These are phyloP conservation scores for Amiota communis DNA, from an alignment of 2,888 invertebrate species.

Conservation along the genomic window DNA sequence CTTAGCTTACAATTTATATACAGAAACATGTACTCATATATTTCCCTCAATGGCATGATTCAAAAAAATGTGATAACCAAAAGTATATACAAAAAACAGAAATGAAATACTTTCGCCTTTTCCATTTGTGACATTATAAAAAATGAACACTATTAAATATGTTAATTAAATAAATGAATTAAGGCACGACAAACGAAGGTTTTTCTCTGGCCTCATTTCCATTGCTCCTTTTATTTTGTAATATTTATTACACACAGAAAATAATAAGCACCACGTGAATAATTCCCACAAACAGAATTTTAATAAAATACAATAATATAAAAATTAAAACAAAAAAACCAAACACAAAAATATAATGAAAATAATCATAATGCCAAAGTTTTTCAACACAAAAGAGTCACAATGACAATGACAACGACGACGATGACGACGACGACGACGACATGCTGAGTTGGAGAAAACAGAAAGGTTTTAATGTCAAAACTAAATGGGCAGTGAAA, in stretches of 20 bases:
- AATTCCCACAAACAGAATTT: not conserved
- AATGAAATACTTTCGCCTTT: not conserved
- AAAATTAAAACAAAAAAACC: not conserved
- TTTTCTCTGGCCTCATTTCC: not conserved
- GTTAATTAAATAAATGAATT: slow-evolving; percentile 7
- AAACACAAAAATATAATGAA: not conserved
- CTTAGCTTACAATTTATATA: too few species aligned
- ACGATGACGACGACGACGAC: too few species aligned
- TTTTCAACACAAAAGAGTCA: not conserved
- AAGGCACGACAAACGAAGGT: not conserved
- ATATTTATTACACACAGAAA: not conserved
- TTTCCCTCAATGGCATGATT: too few species aligned
- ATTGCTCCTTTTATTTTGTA: not conserved
- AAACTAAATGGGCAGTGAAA: slow-evolving; percentile 6
- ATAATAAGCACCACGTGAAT: not conserved
- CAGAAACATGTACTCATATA: too few species aligned
- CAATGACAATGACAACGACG: not conserved
- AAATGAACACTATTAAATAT: slow-evolving; percentile 2
- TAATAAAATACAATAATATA: not conserved
- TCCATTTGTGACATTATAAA: not conserved
- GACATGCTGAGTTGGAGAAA: too few species aligned
- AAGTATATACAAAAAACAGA: not conserved
- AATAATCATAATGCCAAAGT: slow-evolving; percentile 1
- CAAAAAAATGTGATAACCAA: too few species aligned
- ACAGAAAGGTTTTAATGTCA: slow-evolving; percentile 1